A percentile compares a stretch with the other conserved stretches of the same genome.
Evolutionary conservation across 2,797 vertebrate species (phyloP).

Genomic region (Sibirionetta formosa): DNA sequence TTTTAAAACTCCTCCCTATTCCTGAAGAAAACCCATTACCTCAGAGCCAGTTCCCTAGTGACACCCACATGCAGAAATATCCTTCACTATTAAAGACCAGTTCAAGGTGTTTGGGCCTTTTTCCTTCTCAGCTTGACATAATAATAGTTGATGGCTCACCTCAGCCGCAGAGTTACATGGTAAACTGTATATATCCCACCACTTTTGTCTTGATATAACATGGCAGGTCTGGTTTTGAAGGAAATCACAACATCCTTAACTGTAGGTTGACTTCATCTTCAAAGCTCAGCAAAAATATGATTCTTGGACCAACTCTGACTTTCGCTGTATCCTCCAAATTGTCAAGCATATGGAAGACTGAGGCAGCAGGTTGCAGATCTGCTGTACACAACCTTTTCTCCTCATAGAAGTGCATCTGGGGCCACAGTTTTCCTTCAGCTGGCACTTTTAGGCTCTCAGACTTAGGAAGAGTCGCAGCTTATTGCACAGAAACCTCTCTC

Average conservation of each 20-base stretch:
- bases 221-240: not conserved
- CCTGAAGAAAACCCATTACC: not conserved
- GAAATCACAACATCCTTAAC: not conserved
- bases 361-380: not conserved
- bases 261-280: not conserved
- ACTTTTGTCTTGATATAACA: not conserved
- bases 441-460: not conserved
- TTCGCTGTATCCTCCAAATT: not conserved
- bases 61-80: not conserved
- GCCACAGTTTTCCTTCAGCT: not conserved
- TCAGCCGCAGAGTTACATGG: not conserved
- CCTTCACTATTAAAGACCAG: not conserved
- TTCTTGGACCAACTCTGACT: not conserved
- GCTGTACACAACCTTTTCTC: not conserved
- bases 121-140: not conserved
- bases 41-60: not conserved
- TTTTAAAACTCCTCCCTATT: not conserved
- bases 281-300: not conserved
- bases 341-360: not conserved
- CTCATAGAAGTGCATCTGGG: not conserved
- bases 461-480: not conserved
- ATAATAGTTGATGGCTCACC: not conserved
- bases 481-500: not conserved
- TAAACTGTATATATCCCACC: not conserved
- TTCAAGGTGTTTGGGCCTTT: not conserved